Evolutionary conservation across 1,140 invertebrate genomes (phyloP).

Genomic region (Paramacrobiotus metropolitanus): DNA sequence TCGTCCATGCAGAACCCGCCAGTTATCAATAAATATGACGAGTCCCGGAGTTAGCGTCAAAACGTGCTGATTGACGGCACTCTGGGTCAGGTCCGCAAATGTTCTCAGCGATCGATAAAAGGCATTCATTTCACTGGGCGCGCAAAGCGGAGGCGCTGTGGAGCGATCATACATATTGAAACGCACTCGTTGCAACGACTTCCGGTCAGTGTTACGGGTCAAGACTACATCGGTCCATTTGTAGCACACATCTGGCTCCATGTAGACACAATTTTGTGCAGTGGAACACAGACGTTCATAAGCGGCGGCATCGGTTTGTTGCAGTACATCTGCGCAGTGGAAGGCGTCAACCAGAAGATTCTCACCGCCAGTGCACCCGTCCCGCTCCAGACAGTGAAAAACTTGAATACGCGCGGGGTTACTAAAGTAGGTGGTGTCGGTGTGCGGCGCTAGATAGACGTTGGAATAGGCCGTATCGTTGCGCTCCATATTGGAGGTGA

Average conservation of each 20-base stretch:
- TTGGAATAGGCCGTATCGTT: conserved; percentile 41
- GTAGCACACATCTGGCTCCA: conserved; percentile 30
- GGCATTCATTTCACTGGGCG: conserved; percentile 24
- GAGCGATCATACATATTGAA: conserved; percentile 44
- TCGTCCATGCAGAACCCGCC: conserved; percentile 43
- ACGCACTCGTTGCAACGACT: conserved; percentile 17
- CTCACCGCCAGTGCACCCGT: conserved; percentile 32
- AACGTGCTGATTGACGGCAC: conserved; percentile 28
- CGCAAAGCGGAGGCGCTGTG: conserved; percentile 26
- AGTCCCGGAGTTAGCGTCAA: conserved; percentile 36
- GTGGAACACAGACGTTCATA: conserved; percentile 32
- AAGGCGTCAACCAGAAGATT: conserved; percentile 43
- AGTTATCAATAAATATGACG: conserved; percentile 47
- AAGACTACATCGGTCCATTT: conserved; percentile 29
- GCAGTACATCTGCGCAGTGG: conserved; percentile 32
- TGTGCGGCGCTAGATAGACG: conserved; percentile 27
- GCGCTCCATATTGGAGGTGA: conserved; percentile 29
- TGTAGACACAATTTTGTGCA: conserved; percentile 35
- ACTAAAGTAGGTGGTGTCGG: conserved; percentile 44
- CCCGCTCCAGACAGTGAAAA: conserved; percentile 38
- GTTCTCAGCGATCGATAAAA: conserved; percentile 36
- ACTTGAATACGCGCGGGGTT: conserved; percentile 40
- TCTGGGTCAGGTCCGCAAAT: conserved; percentile 30
- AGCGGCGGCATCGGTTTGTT: conserved; percentile 24
- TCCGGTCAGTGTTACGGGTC: conserved; percentile 22